Percentiles rank a stretch among this genome's conserved stretches.
Conservation (phyloP, 2,113 vertebrate genomes). For the Poicephalus meyeri region DNA sequence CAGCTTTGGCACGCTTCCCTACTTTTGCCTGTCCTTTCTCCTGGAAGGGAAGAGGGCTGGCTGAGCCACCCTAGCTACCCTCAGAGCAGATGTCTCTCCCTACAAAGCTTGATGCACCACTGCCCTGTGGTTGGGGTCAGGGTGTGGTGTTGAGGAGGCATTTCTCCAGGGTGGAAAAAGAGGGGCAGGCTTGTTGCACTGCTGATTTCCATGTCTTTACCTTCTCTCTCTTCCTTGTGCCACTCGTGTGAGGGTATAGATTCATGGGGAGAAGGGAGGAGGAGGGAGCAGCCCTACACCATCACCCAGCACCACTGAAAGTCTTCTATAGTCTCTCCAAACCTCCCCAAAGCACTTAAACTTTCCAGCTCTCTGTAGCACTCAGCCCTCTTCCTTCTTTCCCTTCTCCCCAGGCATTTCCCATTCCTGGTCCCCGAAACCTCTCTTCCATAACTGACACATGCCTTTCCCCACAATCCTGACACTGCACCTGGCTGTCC, state of each 20-base stretch:
- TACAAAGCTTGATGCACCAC: background rate
- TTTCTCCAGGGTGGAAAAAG: background rate
- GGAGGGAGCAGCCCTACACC: background rate
- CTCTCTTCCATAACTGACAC: background rate
- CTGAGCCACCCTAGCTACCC: background rate
- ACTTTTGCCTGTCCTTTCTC: background rate
- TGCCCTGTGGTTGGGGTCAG: background rate
- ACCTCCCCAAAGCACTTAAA: background rate
- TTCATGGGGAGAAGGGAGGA: background rate
- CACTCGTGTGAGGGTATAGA: background rate
- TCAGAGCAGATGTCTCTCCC: fast-evolving
- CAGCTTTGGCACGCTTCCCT: background rate
- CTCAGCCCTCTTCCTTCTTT: background rate
- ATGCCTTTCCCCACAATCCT: background rate
- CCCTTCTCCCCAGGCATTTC: background rate
- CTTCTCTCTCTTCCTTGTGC: background rate
- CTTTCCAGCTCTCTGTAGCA: background rate
- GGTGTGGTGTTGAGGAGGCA: fast-evolving
- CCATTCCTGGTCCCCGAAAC: background rate
- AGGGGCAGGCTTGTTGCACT: fast-evolving
- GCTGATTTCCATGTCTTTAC: background rate
- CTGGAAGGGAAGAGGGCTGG: fast-evolving
- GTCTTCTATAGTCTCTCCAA: background rate
- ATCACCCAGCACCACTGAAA: background rate
- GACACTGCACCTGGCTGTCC: fast-evolving